phyloP scores from a whole-genome alignment of 1,140 invertebrate genomes.

The Temnothorax nylanderi region DNA sequence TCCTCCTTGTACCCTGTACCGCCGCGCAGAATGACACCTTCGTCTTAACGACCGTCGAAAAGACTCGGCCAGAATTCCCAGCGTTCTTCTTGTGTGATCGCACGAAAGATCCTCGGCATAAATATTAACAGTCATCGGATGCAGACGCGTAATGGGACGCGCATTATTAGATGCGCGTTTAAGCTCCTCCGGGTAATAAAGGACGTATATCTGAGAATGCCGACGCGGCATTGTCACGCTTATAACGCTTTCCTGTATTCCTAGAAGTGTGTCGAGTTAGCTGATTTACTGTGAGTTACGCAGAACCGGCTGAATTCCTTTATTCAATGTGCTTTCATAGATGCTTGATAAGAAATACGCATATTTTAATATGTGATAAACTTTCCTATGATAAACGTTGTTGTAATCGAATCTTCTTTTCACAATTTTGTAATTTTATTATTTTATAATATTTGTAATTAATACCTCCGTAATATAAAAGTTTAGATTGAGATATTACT shows the following conservation, averaged over 20 bases:
- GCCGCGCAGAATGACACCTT: slow-evolving; percentile 24
- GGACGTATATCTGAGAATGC: slow-evolving; percentile 31
- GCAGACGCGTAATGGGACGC: slow-evolving; percentile 19
- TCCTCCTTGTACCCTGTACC: slow-evolving; percentile 1
- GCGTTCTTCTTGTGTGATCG: slow-evolving; percentile 49
- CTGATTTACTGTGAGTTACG: slow-evolving; percentile 24
- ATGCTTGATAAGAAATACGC: not conserved
- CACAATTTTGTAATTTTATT: not conserved
- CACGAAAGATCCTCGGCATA: slow-evolving; percentile 32
- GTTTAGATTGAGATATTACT: not conserved
- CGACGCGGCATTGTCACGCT: slow-evolving; percentile 18
- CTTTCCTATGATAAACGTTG: not conserved
- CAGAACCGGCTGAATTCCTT: not conserved
- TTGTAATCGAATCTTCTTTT: not conserved
- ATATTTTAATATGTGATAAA: not conserved
- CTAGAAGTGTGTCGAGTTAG: slow-evolving; percentile 15
- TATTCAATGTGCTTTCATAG: not conserved
- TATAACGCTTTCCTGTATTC: slow-evolving; percentile 17
- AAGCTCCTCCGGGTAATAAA: slow-evolving; percentile 34
- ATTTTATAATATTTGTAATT: no score
- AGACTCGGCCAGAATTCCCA: slow-evolving; percentile 49
- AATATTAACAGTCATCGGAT: slow-evolving; percentile 47
- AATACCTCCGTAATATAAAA: not conserved
- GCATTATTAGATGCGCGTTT: slow-evolving; percentile 39
- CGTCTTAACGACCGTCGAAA: slow-evolving; percentile 11